A percentile compares a stretch with the other conserved stretches of the same genome.
phyloP scores from a whole-genome alignment of 2,797 vertebrate species.

The Morus bassanus region DNA sequence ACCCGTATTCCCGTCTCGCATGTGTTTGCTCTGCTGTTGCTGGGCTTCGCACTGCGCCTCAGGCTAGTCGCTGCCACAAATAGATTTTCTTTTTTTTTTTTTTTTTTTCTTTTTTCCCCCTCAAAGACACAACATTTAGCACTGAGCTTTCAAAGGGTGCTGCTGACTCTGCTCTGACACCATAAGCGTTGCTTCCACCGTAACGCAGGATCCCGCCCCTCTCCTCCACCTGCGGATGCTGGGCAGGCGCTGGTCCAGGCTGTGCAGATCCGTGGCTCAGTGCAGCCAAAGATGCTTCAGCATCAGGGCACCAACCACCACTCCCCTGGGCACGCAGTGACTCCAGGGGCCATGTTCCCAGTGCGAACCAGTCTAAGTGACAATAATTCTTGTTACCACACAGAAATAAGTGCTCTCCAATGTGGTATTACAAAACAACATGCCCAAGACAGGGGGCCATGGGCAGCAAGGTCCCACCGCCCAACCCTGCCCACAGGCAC shows the following conservation, averaged over 20 bases:
- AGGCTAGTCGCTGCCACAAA: not conserved
- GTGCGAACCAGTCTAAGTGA: not conserved
- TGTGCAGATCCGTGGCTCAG: not conserved
- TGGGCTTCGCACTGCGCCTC: rapidly evolving
- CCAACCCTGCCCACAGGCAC: not conserved
- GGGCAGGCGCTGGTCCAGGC: not conserved
- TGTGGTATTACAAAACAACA: rapidly evolving
- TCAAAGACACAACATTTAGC: not conserved
- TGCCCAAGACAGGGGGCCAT: rapidly evolving
- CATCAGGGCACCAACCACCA: not conserved
- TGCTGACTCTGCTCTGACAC: not conserved
- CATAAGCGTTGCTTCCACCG: not conserved
- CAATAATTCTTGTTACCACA: not conserved
- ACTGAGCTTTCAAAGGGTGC: not conserved
- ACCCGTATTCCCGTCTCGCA: rapidly evolving
- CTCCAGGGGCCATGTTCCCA: not conserved
- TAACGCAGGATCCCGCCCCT: not conserved
- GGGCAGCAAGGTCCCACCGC: not conserved
- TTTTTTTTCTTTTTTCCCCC: too few relatives aligned
- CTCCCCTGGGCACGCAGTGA: not conserved
- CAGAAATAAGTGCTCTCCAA: not conserved
- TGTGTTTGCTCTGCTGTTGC: rapidly evolving
- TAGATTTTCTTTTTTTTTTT: too few relatives aligned
- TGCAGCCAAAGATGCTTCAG: not conserved
- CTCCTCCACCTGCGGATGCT: not conserved